phyloP scores from a whole-genome alignment of 2,113 vertebrate genomes.

The Cisticola juncidis region DNA sequence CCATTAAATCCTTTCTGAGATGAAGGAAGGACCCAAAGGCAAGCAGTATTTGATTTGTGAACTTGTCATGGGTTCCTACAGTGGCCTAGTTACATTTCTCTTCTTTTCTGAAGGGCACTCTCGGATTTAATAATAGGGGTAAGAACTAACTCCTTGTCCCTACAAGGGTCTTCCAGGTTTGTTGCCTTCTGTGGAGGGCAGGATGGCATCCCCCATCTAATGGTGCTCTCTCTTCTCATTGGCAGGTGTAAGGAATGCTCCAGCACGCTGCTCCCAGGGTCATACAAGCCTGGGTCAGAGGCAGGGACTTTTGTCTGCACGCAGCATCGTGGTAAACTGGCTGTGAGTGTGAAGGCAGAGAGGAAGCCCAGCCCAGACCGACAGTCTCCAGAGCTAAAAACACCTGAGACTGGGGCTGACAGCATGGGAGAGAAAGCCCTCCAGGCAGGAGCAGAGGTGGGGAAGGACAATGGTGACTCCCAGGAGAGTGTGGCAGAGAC shows the following conservation, averaged over 20 bases:
- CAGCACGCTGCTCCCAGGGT: conserved; percentile 90
- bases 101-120: rapidly evolving
- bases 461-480: background rate
- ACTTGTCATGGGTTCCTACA: background rate
- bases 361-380: conserved; percentile 53
- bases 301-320: conserved; percentile 86
- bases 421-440: background rate
- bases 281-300: conserved; percentile 82
- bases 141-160: background rate
- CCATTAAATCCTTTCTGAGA: background rate
- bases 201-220: background rate
- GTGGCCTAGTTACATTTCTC: background rate
- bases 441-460: background rate
- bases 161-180: background rate
- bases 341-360: conserved; percentile 61
- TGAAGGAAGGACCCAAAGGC: background rate
- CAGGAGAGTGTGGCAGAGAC: background rate
- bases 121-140: background rate
- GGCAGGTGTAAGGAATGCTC: conserved; percentile 90
- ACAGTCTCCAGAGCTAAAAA: conserved; percentile 13
- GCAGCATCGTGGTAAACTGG: conserved; percentile 77
- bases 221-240: background rate
- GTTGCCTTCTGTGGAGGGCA: background rate
- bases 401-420: background rate
- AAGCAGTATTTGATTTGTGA: background rate